Percentiles rank a stretch among this genome's conserved stretches.
Conservation (phyloP, 2,797 vertebrate species). For the Thripadectes ignobilis region DNA sequence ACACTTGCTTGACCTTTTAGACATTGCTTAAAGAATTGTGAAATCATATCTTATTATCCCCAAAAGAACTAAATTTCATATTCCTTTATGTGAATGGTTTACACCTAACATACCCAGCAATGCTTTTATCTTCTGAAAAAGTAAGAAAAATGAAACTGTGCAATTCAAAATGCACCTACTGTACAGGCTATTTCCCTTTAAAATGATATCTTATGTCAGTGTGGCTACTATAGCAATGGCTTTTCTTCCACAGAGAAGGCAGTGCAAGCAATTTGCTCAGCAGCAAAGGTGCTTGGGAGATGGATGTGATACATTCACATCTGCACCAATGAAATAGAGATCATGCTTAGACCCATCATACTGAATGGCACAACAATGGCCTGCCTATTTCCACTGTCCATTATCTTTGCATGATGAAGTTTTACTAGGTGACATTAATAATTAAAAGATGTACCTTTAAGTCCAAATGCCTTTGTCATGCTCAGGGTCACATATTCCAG, state of each 20-base stretch:
- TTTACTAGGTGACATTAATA: background rate
- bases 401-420: background rate
- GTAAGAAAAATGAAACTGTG: conserved; percentile 25
- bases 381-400: background rate
- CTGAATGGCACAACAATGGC: background rate
- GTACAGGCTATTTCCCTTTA: background rate
- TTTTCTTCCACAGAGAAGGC: background rate
- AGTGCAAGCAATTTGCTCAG: background rate
- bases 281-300: background rate
- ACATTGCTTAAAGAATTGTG: conserved; percentile 14
- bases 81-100: background rate
- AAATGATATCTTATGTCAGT: background rate
- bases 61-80: background rate
- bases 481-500: background rate
- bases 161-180: background rate
- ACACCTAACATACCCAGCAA: background rate
- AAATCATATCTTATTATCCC: conserved; percentile 14
- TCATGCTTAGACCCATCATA: background rate
- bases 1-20: conserved; percentile 2
- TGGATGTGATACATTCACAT: background rate
- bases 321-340: background rate
- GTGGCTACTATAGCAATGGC: background rate
- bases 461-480: background rate
- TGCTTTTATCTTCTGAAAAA: conserved; percentile 9
- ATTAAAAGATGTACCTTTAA: background rate